Evolutionary conservation across 1,140 invertebrate genomes (phyloP), one percentile per base, ranked within the genome.

Genomic region (Camponotus floridanus): DNA sequence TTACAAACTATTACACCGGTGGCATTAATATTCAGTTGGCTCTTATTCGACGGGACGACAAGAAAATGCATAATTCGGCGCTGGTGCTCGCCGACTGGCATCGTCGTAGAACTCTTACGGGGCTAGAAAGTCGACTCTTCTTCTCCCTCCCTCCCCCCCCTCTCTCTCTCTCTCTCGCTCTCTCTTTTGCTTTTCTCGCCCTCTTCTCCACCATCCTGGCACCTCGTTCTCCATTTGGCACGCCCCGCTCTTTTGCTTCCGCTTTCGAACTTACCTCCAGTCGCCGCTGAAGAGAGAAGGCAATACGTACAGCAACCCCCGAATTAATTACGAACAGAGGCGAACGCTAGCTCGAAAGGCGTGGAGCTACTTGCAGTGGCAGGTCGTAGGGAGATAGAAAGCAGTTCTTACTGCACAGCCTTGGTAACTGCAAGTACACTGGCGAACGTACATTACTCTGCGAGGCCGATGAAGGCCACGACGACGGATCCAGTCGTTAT

Each of bases 1-100:
- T 94, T 92, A 92, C 94, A 93, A 94, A 94, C 93, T 94, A 93
- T 94, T 94, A 94, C 93, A 92, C 88, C 85, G 70, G 85, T 86
- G 85, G 86, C 92, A 94, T 95, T 94, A 95, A 93, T 94, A 95
- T 95, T 94, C 93, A 94, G 93, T 92, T 91, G 92, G 93, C 92
- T 93, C 92, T 94, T 94, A 94, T 94, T 92, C 91, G 86, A 71
- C 91, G 89, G 86, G 88, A 89, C 92, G 94, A 94, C 93, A 94
- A 95, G 94, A 94, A 94, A 94, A 94, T 94, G 93, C 93, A 94
- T 94, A 95, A 95, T 94, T 94, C 88, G 91, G 89, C 70, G 51
- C 74, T 86, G 88, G 90, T 85, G n/a, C 33, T 79, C 76, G 84
- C 45, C 71, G 70, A 67, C 86, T 78, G 70, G 81, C 33, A 51